A percentile compares a stretch with the other conserved stretches of the same genome.
Evolutionary conservation across 1,140 invertebrate genomes (phyloP).

Genomic region (Tachypleus tridentatus): DNA sequence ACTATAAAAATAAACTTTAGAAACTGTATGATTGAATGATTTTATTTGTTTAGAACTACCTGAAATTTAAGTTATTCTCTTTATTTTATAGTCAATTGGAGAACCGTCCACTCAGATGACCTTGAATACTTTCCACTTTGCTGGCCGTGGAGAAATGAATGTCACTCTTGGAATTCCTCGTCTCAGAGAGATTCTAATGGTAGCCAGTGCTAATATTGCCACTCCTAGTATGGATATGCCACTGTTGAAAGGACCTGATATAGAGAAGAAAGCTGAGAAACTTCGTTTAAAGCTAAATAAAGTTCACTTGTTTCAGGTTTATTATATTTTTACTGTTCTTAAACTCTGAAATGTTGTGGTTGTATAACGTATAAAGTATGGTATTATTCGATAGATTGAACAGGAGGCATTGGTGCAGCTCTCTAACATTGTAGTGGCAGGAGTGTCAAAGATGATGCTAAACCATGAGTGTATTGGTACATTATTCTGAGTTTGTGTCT

Average conservation of each 20-base stretch:
- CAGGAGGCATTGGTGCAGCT: too few species aligned
- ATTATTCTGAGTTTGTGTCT: too few species aligned
- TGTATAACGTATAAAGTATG: too few species aligned
- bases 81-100: conserved; percentile 59
- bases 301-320: conserved; percentile 61
- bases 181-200: conserved; percentile 93
- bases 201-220: conserved; percentile 78
- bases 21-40: conserved; percentile 1
- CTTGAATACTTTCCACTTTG: conserved; percentile 98
- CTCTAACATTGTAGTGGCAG: too few species aligned
- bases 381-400: too few species aligned
- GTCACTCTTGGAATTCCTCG: conserved; percentile 96
- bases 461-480: too few species aligned
- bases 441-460: too few species aligned
- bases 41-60: too few species aligned
- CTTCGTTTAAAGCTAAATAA: conserved; percentile 55
- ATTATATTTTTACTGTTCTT: background rate
- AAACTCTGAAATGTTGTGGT: too few species aligned
- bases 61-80: conserved; percentile 8
- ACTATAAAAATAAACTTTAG: conserved; percentile 1
- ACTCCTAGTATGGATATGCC: conserved; percentile 95
- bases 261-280: conserved; percentile 50
- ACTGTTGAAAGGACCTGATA: conserved; percentile 37
- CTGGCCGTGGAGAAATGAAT: conserved; percentile 99
- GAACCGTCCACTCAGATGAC: conserved; percentile 99